phyloP scores from a whole-genome alignment of 2,888 invertebrate species.

The Masnerella sp. region DNA sequence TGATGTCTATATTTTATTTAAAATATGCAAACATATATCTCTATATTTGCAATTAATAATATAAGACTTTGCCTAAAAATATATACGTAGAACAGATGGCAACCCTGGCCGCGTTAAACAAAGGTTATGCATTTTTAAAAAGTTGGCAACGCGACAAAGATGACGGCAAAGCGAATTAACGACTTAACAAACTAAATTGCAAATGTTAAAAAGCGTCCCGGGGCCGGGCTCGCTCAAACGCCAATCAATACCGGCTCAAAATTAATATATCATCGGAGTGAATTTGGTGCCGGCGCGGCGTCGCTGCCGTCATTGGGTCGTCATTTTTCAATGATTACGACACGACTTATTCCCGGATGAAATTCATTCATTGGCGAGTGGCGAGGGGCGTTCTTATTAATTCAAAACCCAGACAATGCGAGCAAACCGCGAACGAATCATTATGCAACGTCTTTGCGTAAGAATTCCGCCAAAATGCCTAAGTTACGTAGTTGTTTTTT shows the following conservation, averaged over 20 bases:
- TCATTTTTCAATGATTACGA: constrained; percentile 25
- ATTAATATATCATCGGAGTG: constrained; percentile 26
- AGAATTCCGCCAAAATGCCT: constrained; percentile 1
- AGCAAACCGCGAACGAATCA: not conserved
- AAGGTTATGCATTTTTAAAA: constrained; percentile 36
- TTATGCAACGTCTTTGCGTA: not conserved
- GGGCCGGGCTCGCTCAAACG: constrained; percentile 12
- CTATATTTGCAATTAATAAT: no score
- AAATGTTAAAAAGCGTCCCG: constrained; percentile 25
- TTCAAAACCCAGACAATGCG: constrained; percentile 9
- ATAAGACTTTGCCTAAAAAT: no score
- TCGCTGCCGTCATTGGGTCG: constrained; percentile 7
- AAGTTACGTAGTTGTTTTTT: not conserved
- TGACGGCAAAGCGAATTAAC: constrained; percentile 20
- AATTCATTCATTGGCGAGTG: constrained; percentile 11
- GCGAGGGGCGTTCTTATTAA: constrained; percentile 5
- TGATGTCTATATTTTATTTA: no score
- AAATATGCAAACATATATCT: no score
- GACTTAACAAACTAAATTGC: constrained; percentile 28
- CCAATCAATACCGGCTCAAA: constrained; percentile 25
- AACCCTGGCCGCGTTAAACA: constrained; percentile 22
- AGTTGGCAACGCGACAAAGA: constrained; percentile 33
- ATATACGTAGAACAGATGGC: no score
- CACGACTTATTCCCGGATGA: constrained; percentile 16
- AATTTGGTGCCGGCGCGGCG: constrained; percentile 5